Base-by-base conservation (phyloP, 2,888 invertebrate genomes). In the Drosophila testacea region DNA sequence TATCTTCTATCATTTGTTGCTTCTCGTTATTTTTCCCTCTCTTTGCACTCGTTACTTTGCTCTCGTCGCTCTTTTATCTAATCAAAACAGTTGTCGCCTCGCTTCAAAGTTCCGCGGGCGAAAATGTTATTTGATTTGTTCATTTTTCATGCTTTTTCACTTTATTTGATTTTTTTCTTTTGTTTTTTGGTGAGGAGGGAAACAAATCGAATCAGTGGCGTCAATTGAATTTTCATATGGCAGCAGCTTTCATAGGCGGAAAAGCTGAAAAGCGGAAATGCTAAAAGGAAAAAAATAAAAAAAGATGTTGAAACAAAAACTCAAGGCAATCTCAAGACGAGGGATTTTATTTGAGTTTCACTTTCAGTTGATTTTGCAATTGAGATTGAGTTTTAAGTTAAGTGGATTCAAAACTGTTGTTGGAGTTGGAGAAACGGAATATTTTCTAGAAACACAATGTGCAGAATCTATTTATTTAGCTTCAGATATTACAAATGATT, bases 181-280 rank as follows among this genome's bases (percentile, higher is more conserved):
- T 51, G n/a, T 42, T 46, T 65, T 39, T 41, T 47, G n/a, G n/a
- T 44, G 50, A 47, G 59, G 39, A 6, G 16, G 28, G 41, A 27
- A 22, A 38, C 34, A 70, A 82, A 82, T 81, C 50, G 70, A 85
- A 85, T 85, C 71, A 81, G 28, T 41, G 62, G 64, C 70, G 66
- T 56, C 79, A 83, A 83, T 83, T 83, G 60, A 77, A 81, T 85
- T 83, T 82, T 83, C 79, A 83, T 85, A 83, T 56, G 56, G 73
- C 42, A 44, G 11, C 69, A 81, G 50, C 34, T 22, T 48, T 57
- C 30, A 50, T 73, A 74, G 72, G 52, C 51, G 51, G 34, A 27
- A 55, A 62, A 46, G 46, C 61, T 13, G 13, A 46, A 60, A 63
- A 54, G 32, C 34, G 34, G 30, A 34, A 67, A 71, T 59, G 32